Evolutionary conservation across 2,888 invertebrate genomes (phyloP).

Genomic region (Meloe dianella): DNA sequence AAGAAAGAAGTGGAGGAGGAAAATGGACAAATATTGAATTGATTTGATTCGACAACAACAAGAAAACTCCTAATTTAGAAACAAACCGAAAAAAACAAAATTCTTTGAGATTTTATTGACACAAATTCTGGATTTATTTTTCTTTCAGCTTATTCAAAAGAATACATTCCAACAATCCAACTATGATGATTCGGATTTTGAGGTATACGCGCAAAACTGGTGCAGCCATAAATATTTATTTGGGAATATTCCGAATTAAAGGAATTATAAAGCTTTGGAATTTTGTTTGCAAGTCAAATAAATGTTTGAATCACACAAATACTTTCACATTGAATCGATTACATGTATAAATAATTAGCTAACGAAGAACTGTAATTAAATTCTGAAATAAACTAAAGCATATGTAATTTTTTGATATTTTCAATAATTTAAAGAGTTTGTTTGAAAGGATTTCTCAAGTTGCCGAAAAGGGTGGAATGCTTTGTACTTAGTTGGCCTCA

Average conservation of each 20-base stretch:
- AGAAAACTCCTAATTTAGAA: neutral
- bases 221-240: neutral
- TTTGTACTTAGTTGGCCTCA: neutral
- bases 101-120: neutral
- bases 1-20: neutral
- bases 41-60: neutral
- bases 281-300: neutral
- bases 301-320: neutral
- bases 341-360: neutral
- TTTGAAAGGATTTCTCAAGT: neutral
- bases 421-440: no score
- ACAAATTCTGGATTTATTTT: neutral
- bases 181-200: neutral
- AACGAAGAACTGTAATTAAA: neutral
- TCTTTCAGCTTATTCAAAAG: neutral
- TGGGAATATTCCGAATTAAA: neutral
- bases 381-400: neutral
- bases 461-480: neutral
- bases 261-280: no score
- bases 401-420: no score
- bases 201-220: neutral
- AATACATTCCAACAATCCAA: no score
- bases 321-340: neutral
- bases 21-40: constrained; percentile 6
- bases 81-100: neutral